A percentile compares a stretch with the other conserved stretches of the same genome.
These are phyloP conservation scores for Phycodurus eques DNA, from an alignment of 2,113 vertebrate genomes.

Conservation along the genomic window DNA sequence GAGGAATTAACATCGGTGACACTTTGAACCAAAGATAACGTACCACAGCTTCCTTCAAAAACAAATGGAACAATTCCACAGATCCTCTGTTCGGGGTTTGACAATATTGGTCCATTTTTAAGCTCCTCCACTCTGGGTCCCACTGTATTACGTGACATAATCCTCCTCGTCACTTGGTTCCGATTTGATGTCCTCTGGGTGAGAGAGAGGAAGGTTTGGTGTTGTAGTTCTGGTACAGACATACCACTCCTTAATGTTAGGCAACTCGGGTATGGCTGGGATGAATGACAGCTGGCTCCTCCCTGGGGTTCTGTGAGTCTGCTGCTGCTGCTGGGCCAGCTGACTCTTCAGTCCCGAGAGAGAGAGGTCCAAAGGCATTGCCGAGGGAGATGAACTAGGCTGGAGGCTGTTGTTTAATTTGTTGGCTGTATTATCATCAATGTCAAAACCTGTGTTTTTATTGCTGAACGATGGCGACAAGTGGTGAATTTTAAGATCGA, in stretches of 20 bases:
- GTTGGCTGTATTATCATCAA: slow-evolving; percentile 28
- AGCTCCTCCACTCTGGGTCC: background rate
- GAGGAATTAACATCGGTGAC: background rate
- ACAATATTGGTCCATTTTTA: background rate
- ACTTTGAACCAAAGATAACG: no score
- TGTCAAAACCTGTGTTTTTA: slow-evolving; percentile 38
- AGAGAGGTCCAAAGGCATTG: slow-evolving; percentile 65
- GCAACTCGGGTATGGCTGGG: slow-evolving; percentile 85
- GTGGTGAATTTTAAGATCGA: slow-evolving; percentile 66
- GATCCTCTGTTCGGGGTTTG: background rate
- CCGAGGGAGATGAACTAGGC: slow-evolving; percentile 50
- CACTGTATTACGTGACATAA: slow-evolving; percentile 57
- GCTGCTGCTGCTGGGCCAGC: slow-evolving; percentile 48
- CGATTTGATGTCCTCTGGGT: slow-evolving; percentile 68
- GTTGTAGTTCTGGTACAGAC: slow-evolving; percentile 84
- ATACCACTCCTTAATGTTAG: slow-evolving; percentile 97
- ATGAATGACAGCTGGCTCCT: slow-evolving; percentile 67
- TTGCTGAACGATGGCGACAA: slow-evolving; percentile 42
- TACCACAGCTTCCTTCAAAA: background rate
- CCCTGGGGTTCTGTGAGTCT: slow-evolving; percentile 33
- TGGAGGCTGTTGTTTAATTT: slow-evolving; percentile 49
- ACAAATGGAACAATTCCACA: background rate
- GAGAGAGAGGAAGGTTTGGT: slow-evolving; percentile 54
- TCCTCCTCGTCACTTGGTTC: slow-evolving; percentile 66
- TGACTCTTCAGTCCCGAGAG: slow-evolving; percentile 73